Evolutionary conservation across 1,140 invertebrate species (phyloP).

Genomic region (Trachymyrmex septentrionalis): DNA sequence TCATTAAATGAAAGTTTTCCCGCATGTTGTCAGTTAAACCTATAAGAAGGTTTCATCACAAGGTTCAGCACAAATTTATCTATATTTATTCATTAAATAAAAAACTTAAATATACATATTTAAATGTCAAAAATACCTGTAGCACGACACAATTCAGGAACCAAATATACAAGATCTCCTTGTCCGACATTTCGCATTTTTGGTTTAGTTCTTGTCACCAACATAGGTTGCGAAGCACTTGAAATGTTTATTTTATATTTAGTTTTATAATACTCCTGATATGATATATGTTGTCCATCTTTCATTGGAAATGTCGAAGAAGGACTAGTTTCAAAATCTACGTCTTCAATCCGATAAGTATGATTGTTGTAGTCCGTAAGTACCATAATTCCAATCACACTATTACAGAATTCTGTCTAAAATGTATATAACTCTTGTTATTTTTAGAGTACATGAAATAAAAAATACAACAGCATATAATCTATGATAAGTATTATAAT

Average conservation of each 20-base stretch:
- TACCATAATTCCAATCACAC: conserved; percentile 88
- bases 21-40: conserved; percentile 88
- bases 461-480: not conserved
- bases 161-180: conserved; percentile 89
- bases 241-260: conserved; percentile 89
- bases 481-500: not conserved
- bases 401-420: conserved; percentile 83
- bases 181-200: conserved; percentile 89
- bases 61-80: not conserved
- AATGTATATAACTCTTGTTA: conserved; percentile 47
- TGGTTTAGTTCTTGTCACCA: conserved; percentile 88
- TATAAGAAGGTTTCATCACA: conserved; percentile 84
- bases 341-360: conserved; percentile 93
- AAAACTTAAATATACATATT: not conserved
- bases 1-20: conserved; percentile 89
- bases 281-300: conserved; percentile 88
- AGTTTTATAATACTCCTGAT: conserved; percentile 93
- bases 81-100: not conserved
- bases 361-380: conserved; percentile 92
- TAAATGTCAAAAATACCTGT: conserved; percentile 86
- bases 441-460: not conserved
- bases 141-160: conserved; percentile 92
- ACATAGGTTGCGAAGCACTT: conserved; percentile 88
- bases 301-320: conserved; percentile 89
- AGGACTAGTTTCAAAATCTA: conserved; percentile 92